Evolutionary conservation across 2,113 vertebrate genomes (phyloP).

Genomic region (Octodon degus): DNA sequence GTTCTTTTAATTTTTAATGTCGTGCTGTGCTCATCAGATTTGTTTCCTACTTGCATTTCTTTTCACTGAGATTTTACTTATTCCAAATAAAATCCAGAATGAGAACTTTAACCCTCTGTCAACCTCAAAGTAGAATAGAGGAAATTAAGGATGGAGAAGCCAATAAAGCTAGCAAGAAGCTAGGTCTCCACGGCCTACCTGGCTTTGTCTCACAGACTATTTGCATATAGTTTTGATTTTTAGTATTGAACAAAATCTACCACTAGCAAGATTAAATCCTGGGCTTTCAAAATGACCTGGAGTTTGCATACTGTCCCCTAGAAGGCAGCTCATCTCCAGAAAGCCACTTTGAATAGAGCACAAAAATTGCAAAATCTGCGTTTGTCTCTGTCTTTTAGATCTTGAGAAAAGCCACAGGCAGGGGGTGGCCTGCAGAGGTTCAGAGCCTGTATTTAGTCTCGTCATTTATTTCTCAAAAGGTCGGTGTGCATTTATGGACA

Average conservation of each 20-base stretch:
- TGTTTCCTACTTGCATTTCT: slow-evolving; percentile 65
- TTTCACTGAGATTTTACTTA: slow-evolving; percentile 21
- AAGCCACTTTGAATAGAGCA: neutral
- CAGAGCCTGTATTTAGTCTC: neutral
- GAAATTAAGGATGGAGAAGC: neutral
- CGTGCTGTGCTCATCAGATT: slow-evolving; percentile 56
- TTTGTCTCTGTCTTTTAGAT: neutral
- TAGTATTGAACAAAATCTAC: neutral
- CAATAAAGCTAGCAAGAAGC: neutral
- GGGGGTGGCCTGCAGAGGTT: neutral
- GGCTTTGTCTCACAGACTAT: neutral
- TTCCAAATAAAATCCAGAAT: neutral
- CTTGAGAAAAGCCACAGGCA: neutral
- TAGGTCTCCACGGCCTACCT: no score
- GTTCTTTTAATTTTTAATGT: slow-evolving; percentile 73
- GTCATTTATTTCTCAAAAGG: neutral
- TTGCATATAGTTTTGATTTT: no score
- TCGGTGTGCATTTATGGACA: neutral
- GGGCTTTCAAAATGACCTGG: neutral
- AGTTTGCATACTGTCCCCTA: neutral
- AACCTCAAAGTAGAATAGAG: neutral
- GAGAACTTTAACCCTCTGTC: neutral
- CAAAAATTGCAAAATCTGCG: neutral
- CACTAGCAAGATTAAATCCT: neutral
- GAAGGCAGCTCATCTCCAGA: neutral